Evolutionary conservation across 2,113 vertebrate species (phyloP).

Genomic region (Polypterus senegalus): DNA sequence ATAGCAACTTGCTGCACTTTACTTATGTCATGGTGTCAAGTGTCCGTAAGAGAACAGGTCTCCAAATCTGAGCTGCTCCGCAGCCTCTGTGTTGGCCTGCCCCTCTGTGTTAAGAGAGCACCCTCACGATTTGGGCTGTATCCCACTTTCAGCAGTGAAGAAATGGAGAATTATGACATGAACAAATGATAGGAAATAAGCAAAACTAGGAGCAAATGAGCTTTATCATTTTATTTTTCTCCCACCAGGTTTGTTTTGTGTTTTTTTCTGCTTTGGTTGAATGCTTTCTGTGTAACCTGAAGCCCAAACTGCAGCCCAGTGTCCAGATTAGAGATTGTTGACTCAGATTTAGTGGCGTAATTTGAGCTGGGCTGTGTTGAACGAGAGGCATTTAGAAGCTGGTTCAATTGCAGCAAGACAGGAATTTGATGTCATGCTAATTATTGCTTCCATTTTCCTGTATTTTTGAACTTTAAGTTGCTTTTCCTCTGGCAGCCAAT

Average conservation of each 20-base stretch:
- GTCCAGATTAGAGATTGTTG: constrained; percentile 80
- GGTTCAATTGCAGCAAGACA: constrained; percentile 58
- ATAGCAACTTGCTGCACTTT: constrained; percentile 54
- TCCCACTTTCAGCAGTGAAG: constrained; percentile 36
- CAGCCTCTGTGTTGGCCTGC: constrained; percentile 30
- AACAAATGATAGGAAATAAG: constrained; percentile 19
- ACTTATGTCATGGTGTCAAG: constrained; percentile 51
- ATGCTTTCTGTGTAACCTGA: constrained; percentile 60
- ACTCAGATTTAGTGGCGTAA: constrained; percentile 76
- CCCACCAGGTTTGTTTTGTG: neutral
- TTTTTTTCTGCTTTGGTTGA: constrained; percentile 37
- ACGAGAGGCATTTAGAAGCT: constrained; percentile 65
- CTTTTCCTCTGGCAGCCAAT: constrained; percentile 9
- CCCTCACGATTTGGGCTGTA: constrained; percentile 14
- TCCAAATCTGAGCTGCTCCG: constrained; percentile 46
- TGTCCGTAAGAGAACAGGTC: constrained; percentile 57
- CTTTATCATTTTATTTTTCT: too few relatives aligned
- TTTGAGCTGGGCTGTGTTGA: constrained; percentile 57
- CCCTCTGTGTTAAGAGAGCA: too few relatives aligned
- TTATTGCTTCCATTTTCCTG: constrained; percentile 25
- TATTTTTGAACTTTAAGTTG: constrained; percentile 15
- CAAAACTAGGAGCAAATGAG: too few relatives aligned
- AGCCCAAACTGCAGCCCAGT: constrained; percentile 54
- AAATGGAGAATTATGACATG: constrained; percentile 47
- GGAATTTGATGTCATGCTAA: constrained; percentile 60